Evolutionary conservation across 2,113 vertebrate species (phyloP).

Genomic region (Anas platyrhynchos): DNA sequence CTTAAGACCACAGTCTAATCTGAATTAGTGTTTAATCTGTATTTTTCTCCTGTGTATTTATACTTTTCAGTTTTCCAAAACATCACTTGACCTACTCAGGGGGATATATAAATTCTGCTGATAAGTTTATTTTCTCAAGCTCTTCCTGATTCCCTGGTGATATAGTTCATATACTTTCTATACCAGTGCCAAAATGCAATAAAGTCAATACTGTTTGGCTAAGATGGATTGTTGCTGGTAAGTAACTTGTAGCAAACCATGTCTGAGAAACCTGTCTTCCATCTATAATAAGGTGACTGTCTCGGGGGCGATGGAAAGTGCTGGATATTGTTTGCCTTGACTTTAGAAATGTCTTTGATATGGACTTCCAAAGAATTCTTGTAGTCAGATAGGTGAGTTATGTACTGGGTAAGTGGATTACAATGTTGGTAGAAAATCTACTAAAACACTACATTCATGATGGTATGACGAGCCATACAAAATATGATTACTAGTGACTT

Average conservation of each 20-base stretch:
- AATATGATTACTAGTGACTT: not conserved
- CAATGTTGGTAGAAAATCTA: not conserved
- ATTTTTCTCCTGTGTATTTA: not conserved
- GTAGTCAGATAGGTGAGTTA: not conserved
- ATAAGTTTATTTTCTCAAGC: not conserved
- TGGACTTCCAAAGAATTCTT: not conserved
- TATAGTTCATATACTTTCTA: not conserved
- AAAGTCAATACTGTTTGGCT: not conserved
- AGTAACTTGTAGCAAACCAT: not conserved
- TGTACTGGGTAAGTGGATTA: not conserved
- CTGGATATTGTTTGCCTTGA: not conserved
- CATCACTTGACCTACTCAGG: fast-evolving
- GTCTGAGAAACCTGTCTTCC: not conserved
- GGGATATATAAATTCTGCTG: fast-evolving
- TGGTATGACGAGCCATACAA: not conserved
- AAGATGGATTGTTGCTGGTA: not conserved
- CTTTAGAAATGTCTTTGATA: not conserved
- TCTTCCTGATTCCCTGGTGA: not conserved
- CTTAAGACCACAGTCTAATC: not conserved
- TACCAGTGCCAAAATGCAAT: not conserved
- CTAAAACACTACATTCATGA: not conserved
- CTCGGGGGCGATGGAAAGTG: not conserved
- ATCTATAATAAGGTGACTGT: not conserved
- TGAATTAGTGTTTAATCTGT: not conserved
- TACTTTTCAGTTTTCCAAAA: not conserved